phyloP scores from a whole-genome alignment of 2,888 invertebrate species.

The Mythimna pallens region DNA sequence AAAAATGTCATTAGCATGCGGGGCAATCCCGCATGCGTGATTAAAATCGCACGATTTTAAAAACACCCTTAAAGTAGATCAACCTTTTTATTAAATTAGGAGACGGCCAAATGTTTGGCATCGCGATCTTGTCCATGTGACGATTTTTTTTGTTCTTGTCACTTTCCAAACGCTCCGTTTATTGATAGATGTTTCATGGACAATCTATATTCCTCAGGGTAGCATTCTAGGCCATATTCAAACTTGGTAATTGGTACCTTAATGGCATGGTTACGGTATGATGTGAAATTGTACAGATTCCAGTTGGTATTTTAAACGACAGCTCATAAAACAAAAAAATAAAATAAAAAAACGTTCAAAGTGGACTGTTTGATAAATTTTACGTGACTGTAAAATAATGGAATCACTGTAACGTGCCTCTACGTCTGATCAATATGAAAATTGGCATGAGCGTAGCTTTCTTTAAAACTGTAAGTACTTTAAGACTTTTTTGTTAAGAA shows the following conservation, averaged over 20 bases:
- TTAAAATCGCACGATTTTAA: too few relatives aligned
- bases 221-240: not conserved
- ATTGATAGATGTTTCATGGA: not conserved
- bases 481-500: slow-evolving; percentile 28
- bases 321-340: slow-evolving; percentile 8
- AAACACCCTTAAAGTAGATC: not conserved
- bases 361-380: slow-evolving; percentile 16
- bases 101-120: not conserved
- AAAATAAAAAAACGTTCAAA: not conserved
- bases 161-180: not conserved
- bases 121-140: not conserved
- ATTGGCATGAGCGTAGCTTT: slow-evolving; percentile 31
- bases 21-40: too few relatives aligned
- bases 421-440: slow-evolving; percentile 32
- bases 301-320: slow-evolving; percentile 2
- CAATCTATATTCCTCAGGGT: not conserved
- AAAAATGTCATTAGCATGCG: too few relatives aligned
- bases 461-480: slow-evolving; percentile 27
- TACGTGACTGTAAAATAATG: slow-evolving; percentile 13
- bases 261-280: not conserved
- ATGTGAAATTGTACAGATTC: not conserved
- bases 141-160: not conserved
- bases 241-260: not conserved
- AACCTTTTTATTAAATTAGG: slow-evolving; percentile 11
- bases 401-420: slow-evolving; percentile 15